Percentiles rank a stretch among this genome's conserved stretches.
phyloP scores from a whole-genome alignment of 2,888 invertebrate species.

The Troilus luridus region DNA sequence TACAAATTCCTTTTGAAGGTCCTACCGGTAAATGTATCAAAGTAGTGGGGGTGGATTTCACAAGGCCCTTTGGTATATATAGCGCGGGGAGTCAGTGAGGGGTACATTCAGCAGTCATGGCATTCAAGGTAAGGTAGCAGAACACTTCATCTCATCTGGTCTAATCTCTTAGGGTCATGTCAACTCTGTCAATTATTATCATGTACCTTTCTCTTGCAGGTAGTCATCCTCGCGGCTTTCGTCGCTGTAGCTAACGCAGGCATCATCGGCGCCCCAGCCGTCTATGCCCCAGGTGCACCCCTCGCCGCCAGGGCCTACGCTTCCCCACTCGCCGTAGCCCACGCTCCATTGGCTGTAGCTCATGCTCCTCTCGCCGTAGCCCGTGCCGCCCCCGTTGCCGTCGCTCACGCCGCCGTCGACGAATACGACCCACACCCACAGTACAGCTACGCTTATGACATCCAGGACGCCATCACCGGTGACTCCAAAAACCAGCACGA shows the following conservation, averaged over 20 bases:
- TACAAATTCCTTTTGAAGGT: neutral
- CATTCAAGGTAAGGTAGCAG: conserved; percentile 58
- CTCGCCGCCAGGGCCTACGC: conserved; percentile 55
- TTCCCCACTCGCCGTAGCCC: conserved; percentile 13
- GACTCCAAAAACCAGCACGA: conserved; percentile 66
- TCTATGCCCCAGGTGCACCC: conserved; percentile 56
- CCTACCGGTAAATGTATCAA: neutral
- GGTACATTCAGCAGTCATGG: conserved; percentile 57
- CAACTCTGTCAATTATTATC: neutral
- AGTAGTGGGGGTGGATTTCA: conserved; percentile 6
- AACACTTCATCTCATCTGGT: neutral
- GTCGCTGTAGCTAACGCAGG: conserved; percentile 63
- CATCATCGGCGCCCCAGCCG: conserved; percentile 62
- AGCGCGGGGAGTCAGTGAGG: neutral
- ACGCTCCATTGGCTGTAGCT: conserved; percentile 66
- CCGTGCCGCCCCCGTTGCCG: conserved; percentile 68
- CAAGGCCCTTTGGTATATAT: neutral
- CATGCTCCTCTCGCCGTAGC: conserved; percentile 69
- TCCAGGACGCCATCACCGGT: conserved; percentile 66
- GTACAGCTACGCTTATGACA: conserved; percentile 66
- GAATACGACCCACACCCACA: conserved; percentile 67
- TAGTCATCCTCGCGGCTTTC: conserved; percentile 62
- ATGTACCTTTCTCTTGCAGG: conserved; percentile 59
- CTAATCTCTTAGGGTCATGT: neutral
- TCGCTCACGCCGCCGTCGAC: conserved; percentile 66